Base-by-base conservation (phyloP, 1,140 invertebrate species). In the Gryllus bimaculatus region DNA sequence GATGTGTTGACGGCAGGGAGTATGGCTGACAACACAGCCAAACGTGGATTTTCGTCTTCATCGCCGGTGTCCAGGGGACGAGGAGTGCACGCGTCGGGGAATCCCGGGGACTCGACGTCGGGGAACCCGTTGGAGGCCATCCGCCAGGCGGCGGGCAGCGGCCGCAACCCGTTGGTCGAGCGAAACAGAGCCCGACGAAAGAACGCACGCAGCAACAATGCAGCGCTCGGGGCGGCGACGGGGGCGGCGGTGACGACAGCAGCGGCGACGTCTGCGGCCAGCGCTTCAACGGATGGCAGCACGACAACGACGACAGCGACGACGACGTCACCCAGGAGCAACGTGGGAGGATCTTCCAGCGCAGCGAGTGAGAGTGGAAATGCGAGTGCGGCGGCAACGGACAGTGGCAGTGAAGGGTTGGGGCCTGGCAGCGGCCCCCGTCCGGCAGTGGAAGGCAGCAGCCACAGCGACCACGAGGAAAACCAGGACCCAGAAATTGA, bases 401-500 rank as follows among this genome's bases (percentile, higher is more conserved):
- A 81, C 78, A 81, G 81, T 81, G 79, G 79, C 79, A 75, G 66
- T 73, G 21, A 79, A 76, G 80, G 73, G 39, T 78, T 49, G 76
- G 78, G 79, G 48, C 66, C 79, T 26, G 77, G 12, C 66, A 78
- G 79, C 73, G 80, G 79, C 77, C 73, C 77, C 10, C 79, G 82
- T 47, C 80, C 82, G 39, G 82, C 81, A 78, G 83, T 84, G 0
- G 87, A 88, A 80, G 89, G 88, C 0, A 87, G 85, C 74, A 85
- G 83, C 81, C 85, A 86, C 82, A 87, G 87, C 81, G 88, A 89
- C 82, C 85, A 86, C 81, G 87, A 89, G 82, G 83, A 86, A 81
- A 82, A 92, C 82, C 89, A 92, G 79, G 93, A 94, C 84, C 90
- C 91, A 4, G 94, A 95, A 85, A 89, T 91, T 1, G 91, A 90